phyloP scores from a whole-genome alignment of 2,888 invertebrate genomes.

The Trachelus stipa region DNA sequence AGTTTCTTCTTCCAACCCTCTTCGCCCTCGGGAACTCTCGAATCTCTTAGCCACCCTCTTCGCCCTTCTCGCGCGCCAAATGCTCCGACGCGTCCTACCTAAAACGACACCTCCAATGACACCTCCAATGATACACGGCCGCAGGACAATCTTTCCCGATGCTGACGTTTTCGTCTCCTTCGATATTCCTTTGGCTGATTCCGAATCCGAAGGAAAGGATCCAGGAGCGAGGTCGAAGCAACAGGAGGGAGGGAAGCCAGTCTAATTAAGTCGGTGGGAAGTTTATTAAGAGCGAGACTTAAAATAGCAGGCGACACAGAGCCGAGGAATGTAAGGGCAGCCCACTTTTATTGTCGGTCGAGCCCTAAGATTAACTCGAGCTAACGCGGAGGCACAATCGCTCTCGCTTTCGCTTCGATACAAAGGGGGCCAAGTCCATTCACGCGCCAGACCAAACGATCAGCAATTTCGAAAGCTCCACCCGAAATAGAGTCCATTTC shows the following conservation, averaged over 20 bases:
- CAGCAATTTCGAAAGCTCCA: background rate
- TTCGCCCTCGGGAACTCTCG: too few species aligned
- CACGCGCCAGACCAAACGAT: background rate
- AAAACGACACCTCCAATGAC: too few species aligned
- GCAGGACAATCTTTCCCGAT: too few species aligned
- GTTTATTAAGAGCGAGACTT: constrained; percentile 54
- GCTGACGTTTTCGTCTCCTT: too few species aligned
- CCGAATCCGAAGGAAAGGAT: background rate
- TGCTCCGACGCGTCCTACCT: too few species aligned
- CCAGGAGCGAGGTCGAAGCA: background rate
- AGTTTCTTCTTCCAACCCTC: too few species aligned
- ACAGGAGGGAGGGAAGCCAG: constrained; percentile 35
- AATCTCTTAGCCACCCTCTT: too few species aligned
- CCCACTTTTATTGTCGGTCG: constrained; percentile 54
- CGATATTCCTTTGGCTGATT: too few species aligned
- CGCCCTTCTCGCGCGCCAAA: too few species aligned
- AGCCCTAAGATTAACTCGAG: constrained; percentile 52
- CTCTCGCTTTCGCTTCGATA: constrained; percentile 11
- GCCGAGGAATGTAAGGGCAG: constrained; percentile 60
- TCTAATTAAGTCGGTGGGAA: constrained; percentile 56
- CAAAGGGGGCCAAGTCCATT: background rate
- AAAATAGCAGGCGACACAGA: constrained; percentile 63
- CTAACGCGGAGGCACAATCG: constrained; percentile 26
- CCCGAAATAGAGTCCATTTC: background rate
- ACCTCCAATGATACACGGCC: too few species aligned